These are phyloP conservation scores for Aleiodes alternator DNA, from an alignment of 2,888 invertebrate species.

Conservation along the genomic window DNA sequence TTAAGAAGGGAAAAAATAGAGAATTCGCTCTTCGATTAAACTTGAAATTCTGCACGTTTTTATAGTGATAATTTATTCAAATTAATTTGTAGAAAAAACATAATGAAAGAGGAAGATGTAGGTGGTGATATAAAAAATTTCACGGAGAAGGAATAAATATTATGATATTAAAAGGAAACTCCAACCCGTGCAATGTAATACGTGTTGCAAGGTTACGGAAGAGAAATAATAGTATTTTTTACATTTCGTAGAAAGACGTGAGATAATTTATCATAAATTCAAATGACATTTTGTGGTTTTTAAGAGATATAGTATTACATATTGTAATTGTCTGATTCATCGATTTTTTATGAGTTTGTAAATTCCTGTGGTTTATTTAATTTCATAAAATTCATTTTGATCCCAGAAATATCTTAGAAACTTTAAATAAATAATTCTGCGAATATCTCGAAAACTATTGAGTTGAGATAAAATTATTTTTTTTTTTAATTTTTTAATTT, in stretches of 20 bases:
- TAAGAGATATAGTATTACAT: too few relatives aligned
- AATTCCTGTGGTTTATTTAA: too few relatives aligned
- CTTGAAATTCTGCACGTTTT: not conserved
- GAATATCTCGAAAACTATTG: too few relatives aligned
- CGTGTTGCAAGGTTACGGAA: not conserved
- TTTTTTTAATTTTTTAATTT: too few relatives aligned
- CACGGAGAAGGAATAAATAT: constrained; percentile 9
- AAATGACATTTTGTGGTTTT: not conserved
- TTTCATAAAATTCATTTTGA: too few relatives aligned
- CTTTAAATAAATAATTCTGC: too few relatives aligned
- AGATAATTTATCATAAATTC: constrained; percentile 4
- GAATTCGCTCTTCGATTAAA: not conserved
- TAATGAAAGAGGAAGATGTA: not conserved
- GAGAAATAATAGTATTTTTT: not conserved
- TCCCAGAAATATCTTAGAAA: too few relatives aligned
- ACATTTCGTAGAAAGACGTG: not conserved
- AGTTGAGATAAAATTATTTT: too few relatives aligned
- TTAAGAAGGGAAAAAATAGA: not conserved
- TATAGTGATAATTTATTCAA: not conserved
- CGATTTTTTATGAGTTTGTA: too few relatives aligned
- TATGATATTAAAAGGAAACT: not conserved
- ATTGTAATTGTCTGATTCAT: too few relatives aligned
- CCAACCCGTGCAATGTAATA: not conserved
- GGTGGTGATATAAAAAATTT: not conserved
- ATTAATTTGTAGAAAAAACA: not conserved